These are phyloP conservation scores for Ramphastos sulfuratus DNA, from an alignment of 2,113 vertebrate genomes.

Conservation along the genomic window DNA sequence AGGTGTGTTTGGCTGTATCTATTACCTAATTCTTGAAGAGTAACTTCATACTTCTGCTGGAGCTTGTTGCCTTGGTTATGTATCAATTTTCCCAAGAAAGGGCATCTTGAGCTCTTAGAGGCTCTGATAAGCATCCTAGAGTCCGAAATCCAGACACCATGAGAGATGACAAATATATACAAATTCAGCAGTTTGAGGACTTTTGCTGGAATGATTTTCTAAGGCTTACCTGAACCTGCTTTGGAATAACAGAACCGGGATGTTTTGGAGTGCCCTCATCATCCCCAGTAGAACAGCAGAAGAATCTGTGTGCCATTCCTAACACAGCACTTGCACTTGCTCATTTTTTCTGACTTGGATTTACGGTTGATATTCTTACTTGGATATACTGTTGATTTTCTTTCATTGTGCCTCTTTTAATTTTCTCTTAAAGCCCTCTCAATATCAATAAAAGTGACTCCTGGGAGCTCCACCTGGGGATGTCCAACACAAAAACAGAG, in stretches of 20 bases:
- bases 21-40: neutral
- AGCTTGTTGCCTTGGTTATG: neutral
- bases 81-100: neutral
- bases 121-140: neutral
- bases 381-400: neutral
- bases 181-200: neutral
- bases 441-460: neutral
- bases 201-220: neutral
- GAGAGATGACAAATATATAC: neutral
- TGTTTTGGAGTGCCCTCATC: neutral
- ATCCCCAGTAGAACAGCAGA: neutral
- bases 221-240: neutral
- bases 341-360: neutral
- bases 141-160: neutral
- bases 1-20: neutral
- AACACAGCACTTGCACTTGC: neutral
- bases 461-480: too few species aligned
- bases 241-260: neutral
- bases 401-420: fast-evolving
- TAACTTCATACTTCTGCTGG: neutral
- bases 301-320: neutral
- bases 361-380: too few species aligned
- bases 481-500: too few species aligned
- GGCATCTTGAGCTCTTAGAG: neutral
- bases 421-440: neutral